Evolutionary conservation across 2,888 invertebrate species (phyloP), one percentile per base, ranked within the genome.

Genomic region (Rotaria socialis): DNA sequence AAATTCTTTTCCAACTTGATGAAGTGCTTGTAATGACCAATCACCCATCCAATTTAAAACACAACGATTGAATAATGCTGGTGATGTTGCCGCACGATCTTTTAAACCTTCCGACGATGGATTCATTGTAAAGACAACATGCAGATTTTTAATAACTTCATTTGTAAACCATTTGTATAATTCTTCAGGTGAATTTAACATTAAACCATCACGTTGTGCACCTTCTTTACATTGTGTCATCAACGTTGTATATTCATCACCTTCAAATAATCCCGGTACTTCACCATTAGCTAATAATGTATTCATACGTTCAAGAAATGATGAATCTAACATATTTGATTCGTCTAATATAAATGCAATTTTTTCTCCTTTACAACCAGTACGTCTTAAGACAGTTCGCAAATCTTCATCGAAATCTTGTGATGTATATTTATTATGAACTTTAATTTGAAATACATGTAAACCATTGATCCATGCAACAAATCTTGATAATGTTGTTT

Each of bases 201-300:
- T 99, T 80, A 97, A 93, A 8, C 99, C 99, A 92, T 98, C 97
- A 87, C 97, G 93, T 90, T 97, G 97, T 0, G 98, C 96, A 6
- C 98, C 98, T 92, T 99, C 99, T 91, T 99, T 99, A 91, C 99
- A 99, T 91, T 99, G 99, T 0, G 98, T 99, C 97, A 99, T 99
- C 87, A 99, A 92, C 0, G 98, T 97, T 3, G 97, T 96, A 91
- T 97, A 97, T 90, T 99, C 99, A 90, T 99, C 99, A 16, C 98
- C 93, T 90, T 92, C 91, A 90, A 92, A 92, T 89, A 93, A 89
- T 74, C 93, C 93, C 1, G 93, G 93, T 58, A 92, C 96, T 93
- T 99, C 99, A 89, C 99, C 99, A 91, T 99, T 99, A 87, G 99
- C 99, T 88, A 99, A 92, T 85, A 99, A 92, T 0, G 99, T 99